Evolutionary conservation across 2,888 invertebrate species (phyloP).

Genomic region (Hartigia nigra): DNA sequence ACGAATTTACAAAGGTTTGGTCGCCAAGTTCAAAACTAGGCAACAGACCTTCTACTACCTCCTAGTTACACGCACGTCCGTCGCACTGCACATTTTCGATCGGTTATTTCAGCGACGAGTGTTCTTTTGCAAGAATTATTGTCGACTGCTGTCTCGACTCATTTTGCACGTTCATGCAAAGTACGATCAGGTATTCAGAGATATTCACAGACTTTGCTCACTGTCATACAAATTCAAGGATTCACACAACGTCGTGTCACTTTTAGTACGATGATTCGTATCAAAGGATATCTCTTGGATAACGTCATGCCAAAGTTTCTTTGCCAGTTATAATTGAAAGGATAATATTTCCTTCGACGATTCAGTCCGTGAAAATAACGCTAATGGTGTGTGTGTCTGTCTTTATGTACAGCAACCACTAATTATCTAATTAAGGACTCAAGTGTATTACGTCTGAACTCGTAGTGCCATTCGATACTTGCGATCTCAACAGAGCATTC

Average conservation of each 20-base stretch:
- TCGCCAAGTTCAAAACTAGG: constrained; percentile 10
- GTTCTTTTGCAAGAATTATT: background rate
- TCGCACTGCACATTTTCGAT: background rate
- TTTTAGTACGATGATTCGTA: background rate
- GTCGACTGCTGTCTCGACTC: background rate
- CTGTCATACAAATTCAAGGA: background rate
- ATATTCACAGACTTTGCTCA: constrained; percentile 53
- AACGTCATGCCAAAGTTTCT: background rate
- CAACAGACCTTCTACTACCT: background rate
- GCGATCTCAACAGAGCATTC: constrained; percentile 77
- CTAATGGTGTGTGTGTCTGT: background rate
- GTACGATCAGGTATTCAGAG: constrained; percentile 30
- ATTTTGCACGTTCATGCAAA: constrained; percentile 10
- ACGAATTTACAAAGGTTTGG: constrained; percentile 31
- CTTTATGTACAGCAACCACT: constrained; percentile 34
- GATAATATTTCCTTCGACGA: background rate
- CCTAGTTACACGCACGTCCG: background rate
- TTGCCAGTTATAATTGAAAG: background rate
- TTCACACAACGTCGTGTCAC: background rate
- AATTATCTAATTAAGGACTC: constrained; percentile 41
- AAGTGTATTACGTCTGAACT: constrained; percentile 44
- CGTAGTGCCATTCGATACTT: constrained; percentile 54
- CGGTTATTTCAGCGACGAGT: background rate
- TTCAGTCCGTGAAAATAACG: background rate
- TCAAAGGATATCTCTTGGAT: background rate